Conservation (phyloP, 2,797 vertebrate species). For the Diglossa cyanea region DNA sequence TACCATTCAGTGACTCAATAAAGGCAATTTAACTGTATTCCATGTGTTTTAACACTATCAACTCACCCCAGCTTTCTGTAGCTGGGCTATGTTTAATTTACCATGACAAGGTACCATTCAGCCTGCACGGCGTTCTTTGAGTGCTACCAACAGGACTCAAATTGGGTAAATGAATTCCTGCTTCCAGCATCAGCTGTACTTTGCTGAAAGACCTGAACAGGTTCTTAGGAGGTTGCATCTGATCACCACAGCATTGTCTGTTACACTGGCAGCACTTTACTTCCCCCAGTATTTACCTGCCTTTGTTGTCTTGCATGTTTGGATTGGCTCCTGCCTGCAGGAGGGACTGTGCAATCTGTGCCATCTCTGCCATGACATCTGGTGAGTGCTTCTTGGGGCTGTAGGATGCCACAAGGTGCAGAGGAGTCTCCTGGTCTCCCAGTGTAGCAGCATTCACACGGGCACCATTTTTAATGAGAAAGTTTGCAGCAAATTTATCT, state of each 20-base stretch:
- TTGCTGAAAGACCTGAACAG: neutral
- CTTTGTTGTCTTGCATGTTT: slow-evolving; percentile 95
- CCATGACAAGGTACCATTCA: neutral
- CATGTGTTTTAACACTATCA: neutral
- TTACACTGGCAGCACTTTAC: neutral
- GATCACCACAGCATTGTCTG: neutral
- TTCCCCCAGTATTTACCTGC: slow-evolving; percentile 79
- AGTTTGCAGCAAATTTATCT: slow-evolving; percentile 93
- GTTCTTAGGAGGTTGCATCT: neutral
- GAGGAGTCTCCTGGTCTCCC: slow-evolving; percentile 91
- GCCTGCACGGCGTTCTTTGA: neutral
- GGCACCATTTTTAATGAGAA: slow-evolving; percentile 93
- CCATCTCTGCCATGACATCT: slow-evolving; percentile 90
- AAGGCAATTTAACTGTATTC: neutral
- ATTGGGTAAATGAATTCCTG: neutral
- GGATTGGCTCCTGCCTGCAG: slow-evolving; percentile 92
- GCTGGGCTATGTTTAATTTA: neutral
- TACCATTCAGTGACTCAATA: neutral
- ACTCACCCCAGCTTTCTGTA: neutral
- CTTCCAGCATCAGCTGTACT: neutral
- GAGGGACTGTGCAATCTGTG: slow-evolving; percentile 88
- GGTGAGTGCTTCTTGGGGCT: slow-evolving; percentile 87
- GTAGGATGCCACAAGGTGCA: slow-evolving; percentile 93
- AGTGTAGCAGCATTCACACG: slow-evolving; percentile 91
- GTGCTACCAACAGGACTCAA: neutral